These are phyloP conservation scores for Tolypeutes matacus DNA, from an alignment of 2,797 vertebrate species.

Conservation along the genomic window DNA sequence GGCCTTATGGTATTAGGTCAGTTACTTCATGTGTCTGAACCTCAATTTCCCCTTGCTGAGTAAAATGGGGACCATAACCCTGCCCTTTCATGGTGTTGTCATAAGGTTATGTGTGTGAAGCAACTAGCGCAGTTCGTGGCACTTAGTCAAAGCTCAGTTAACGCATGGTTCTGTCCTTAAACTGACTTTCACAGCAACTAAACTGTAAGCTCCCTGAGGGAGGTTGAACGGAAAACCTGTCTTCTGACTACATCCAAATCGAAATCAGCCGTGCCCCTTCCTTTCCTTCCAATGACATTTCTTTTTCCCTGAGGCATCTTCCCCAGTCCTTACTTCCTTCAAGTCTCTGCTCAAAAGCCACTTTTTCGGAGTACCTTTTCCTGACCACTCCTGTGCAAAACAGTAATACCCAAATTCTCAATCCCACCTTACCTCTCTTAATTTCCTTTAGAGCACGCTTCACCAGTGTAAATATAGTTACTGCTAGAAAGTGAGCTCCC, in stretches of 20 bases:
- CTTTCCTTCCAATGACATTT: not conserved
- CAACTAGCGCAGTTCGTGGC: not conserved
- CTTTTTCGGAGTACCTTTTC: not conserved
- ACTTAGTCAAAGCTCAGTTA: not conserved
- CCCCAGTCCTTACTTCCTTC: not conserved
- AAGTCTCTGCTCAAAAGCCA: not conserved
- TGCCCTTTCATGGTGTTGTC: accelerated
- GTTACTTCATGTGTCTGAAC: not conserved
- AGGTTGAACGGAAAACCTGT: not conserved
- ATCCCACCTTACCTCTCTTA: accelerated
- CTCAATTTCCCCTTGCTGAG: not conserved
- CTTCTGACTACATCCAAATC: not conserved
- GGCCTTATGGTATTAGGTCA: not conserved
- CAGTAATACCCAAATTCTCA: not conserved
- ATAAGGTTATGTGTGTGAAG: not conserved
- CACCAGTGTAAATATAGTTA: accelerated
- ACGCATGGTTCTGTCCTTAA: not conserved
- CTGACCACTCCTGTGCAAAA: not conserved
- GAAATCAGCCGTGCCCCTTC: accelerated
- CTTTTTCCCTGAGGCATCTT: not conserved
- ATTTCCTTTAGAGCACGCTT: not conserved
- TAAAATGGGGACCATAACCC: not conserved
- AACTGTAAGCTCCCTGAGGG: not conserved
- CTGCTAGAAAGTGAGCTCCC: not conserved
- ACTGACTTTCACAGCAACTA: not conserved